These are phyloP conservation scores for Castor canadensis DNA, from an alignment of 2,113 vertebrate genomes.

Conservation along the genomic window DNA sequence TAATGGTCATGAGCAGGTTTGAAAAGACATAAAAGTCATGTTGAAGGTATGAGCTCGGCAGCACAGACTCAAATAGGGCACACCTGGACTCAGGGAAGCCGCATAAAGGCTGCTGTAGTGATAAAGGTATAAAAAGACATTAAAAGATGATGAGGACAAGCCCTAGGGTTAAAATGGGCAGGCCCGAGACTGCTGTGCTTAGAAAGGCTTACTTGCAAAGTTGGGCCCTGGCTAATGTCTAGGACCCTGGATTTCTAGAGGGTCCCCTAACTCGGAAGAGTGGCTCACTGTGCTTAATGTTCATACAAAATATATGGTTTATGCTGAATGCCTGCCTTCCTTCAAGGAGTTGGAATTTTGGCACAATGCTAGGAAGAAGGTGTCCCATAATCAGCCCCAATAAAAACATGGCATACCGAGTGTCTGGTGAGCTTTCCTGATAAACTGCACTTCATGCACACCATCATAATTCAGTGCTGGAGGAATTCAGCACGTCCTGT, in stretches of 20 bases:
- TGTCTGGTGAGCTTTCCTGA: neutral
- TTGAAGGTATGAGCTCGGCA: neutral
- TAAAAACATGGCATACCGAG: neutral
- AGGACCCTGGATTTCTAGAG: neutral
- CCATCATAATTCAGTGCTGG: neutral
- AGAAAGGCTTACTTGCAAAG: neutral
- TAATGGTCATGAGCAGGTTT: neutral
- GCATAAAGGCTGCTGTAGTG: neutral
- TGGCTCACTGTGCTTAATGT: neutral
- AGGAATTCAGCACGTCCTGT: neutral
- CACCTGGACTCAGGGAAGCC: neutral
- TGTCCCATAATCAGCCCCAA: neutral
- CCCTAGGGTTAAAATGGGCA: neutral
- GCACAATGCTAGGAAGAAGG: neutral
- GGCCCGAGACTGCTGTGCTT: neutral
- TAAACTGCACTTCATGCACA: rapidly evolving
- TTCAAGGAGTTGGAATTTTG: neutral
- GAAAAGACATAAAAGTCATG: neutral
- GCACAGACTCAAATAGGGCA: neutral
- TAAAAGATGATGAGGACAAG: neutral
- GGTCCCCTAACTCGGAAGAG: neutral
- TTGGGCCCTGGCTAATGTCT: neutral
- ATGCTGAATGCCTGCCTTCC: neutral
- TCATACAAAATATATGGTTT: neutral
- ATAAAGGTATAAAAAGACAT: neutral